Evolutionary conservation across 2,113 vertebrate genomes (phyloP).

Genomic region (Diadophis punctatus): DNA sequence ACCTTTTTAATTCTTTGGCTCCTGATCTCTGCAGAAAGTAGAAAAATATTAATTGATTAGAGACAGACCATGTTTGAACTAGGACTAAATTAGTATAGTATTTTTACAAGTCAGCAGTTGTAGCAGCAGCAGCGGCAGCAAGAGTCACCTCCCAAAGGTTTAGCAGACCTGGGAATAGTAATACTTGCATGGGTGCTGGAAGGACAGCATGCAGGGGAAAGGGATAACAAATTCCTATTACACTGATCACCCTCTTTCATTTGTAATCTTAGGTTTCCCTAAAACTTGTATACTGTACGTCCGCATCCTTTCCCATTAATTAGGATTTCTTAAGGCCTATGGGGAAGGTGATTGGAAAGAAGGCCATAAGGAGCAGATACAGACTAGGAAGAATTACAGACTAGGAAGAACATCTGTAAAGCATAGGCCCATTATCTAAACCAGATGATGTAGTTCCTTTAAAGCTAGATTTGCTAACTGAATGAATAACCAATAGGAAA

Average conservation of each 20-base stretch:
- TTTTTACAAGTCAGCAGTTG: not conserved
- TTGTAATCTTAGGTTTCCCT: not conserved
- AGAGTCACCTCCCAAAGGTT: not conserved
- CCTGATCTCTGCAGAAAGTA: conserved; percentile 28
- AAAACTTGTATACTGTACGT: not conserved
- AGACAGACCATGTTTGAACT: not conserved
- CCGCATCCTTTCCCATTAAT: too few relatives aligned
- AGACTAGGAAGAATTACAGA: not conserved
- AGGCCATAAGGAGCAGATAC: not conserved
- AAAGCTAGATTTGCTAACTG: not conserved
- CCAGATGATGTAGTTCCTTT: not conserved
- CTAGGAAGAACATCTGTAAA: not conserved
- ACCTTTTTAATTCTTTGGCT: conserved; percentile 39
- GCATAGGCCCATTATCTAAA: not conserved
- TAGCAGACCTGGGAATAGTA: not conserved
- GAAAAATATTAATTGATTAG: not conserved
- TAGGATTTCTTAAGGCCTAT: not conserved
- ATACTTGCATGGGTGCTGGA: not conserved
- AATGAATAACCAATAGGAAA: not conserved
- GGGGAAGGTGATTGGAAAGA: not conserved
- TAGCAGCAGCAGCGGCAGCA: not conserved
- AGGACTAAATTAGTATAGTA: not conserved
- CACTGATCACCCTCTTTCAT: not conserved
- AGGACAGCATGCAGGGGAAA: not conserved
- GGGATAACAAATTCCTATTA: not conserved